Base-by-base conservation (phyloP, 2,888 invertebrate species). In the Geotrupes spiniger region DNA sequence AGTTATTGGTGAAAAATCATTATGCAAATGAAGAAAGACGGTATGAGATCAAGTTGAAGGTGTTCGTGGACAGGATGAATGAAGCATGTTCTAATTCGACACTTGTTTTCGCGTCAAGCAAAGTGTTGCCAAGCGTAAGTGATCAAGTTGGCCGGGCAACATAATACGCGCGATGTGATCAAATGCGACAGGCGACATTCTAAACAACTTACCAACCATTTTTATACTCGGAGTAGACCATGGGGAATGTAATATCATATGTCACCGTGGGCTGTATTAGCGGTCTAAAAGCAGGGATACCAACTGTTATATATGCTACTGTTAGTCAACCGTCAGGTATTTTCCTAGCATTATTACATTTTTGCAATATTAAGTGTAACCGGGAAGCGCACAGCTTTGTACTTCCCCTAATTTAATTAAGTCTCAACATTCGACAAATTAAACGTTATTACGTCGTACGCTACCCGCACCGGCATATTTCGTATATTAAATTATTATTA, bases 11-110 rank as follows among this genome's bases (percentile, higher is more conserved):
- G 46, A 39, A 49, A 51, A 51, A 55, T 55, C 53, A 49, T 51
- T 55, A 55, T 55, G 55, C 44, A 55, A 55, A 55, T 55, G 51
- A 55, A 43, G 47, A 36, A 37, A 45, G 50, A 50, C 50, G 45
- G 42, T 45, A 28, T 50, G 52, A 49, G 53, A 49, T 49, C 43
- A 42, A 47, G 54, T 44, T 51, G 51, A 41, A 54, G 56, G 57
- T 57, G 57, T 57, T 53, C 54, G 56, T 54, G 54, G 57, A 59
- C 59, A 54, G 54, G 54, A 39, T 51, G 57, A 57, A 59, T 56
- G 59, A 54, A 59, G 59, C 59, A 50, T 59, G 56, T 44, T 52
- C 55, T 59, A 58, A 59, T 59, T 59, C 56, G 55, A 59, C 59
- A 59, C 59, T 58, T 59, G 59, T 58, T 58, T 59, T 59, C 58